phyloP scores from a whole-genome alignment of 2,888 invertebrate genomes.

The Hemithea aestivaria region DNA sequence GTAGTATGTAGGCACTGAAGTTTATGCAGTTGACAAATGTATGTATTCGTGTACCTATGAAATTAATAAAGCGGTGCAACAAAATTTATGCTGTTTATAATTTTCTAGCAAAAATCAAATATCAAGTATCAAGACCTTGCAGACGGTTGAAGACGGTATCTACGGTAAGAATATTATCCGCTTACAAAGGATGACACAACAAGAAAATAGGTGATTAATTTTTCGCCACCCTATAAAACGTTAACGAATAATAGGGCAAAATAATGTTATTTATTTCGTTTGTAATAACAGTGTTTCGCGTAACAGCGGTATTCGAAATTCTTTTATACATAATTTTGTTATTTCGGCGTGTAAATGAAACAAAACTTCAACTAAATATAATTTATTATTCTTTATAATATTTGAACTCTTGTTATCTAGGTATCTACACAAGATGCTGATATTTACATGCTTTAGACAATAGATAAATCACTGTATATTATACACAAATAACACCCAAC shows the following conservation, averaged over 20 bases:
- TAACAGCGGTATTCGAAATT: too few relatives aligned
- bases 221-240: too few relatives aligned
- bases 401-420: constrained; percentile 76
- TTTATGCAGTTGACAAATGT: constrained; percentile 75
- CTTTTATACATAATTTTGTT: too few relatives aligned
- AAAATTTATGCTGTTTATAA: constrained; percentile 33
- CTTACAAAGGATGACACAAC: too few relatives aligned
- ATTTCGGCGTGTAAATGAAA: constrained; percentile 26
- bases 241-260: too few relatives aligned
- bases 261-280: too few relatives aligned
- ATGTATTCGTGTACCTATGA: constrained; percentile 68
- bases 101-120: too few relatives aligned
- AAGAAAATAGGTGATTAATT: too few relatives aligned
- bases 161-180: too few relatives aligned
- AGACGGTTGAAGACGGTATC: too few relatives aligned
- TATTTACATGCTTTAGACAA: constrained; percentile 72
- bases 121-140: too few relatives aligned
- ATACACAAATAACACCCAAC: constrained; percentile 66
- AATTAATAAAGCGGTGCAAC: constrained; percentile 70
- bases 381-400: constrained; percentile 74
- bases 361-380: constrained; percentile 68
- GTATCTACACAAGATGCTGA: constrained; percentile 70
- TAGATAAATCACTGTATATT: constrained; percentile 66
- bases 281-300: too few relatives aligned
- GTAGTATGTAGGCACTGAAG: constrained; percentile 76